These are phyloP conservation scores for Speoplatyrhinus poulsoni DNA, from an alignment of 2,113 vertebrate species.

Conservation along the genomic window DNA sequence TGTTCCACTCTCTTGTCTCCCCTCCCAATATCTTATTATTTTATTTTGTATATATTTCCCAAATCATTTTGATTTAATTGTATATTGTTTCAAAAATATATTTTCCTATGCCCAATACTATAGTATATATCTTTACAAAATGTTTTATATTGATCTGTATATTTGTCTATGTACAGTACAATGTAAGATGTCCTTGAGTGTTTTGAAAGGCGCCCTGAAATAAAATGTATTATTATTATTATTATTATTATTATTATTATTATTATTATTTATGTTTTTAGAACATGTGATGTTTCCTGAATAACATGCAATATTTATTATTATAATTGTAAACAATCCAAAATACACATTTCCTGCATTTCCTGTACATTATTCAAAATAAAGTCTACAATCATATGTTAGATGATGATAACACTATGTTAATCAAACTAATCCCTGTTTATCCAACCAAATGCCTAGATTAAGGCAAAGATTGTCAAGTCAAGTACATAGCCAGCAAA, in stretches of 20 bases:
- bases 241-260: neutral
- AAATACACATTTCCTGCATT: too few relatives aligned
- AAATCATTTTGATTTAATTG: too few relatives aligned
- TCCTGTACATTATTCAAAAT: too few relatives aligned
- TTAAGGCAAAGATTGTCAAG: conserved; percentile 69
- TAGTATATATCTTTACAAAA: too few relatives aligned
- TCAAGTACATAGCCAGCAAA: conserved; percentile 56
- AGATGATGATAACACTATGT: conserved; percentile 37
- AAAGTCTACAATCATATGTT: conserved; percentile 17
- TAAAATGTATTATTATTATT: neutral
- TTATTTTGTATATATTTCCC: neutral
- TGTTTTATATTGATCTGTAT: neutral
- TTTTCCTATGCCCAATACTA: too few relatives aligned
- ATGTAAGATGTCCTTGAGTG: neutral
- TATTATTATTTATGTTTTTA: neutral
- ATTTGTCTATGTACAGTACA: neutral
- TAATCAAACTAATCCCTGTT: conserved; percentile 67
- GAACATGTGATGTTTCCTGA: too few relatives aligned
- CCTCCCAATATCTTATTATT: neutral
- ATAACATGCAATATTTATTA: too few relatives aligned
- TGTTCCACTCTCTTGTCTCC: neutral
- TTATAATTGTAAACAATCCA: too few relatives aligned
- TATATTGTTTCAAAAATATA: too few relatives aligned
- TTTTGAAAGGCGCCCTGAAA: too few relatives aligned
- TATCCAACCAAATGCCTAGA: conserved; percentile 62